Evolutionary conservation across 2,888 invertebrate species (phyloP), one percentile per base, ranked within the genome.

Genomic region (Lypha dubia): DNA sequence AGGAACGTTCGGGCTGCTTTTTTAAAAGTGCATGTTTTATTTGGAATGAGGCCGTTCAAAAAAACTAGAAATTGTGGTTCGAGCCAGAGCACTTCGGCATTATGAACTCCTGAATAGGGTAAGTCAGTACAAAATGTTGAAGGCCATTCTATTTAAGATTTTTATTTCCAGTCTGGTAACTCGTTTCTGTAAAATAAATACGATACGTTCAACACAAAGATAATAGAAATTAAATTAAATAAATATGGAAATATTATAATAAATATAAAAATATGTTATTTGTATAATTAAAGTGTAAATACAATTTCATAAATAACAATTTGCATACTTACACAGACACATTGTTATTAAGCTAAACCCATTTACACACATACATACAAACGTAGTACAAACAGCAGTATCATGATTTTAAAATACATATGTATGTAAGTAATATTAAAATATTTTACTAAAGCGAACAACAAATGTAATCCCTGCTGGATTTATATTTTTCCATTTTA

Each of bases 291-390:
- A 82, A 82, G 75, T n/a, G n/a, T 82, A 82, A 76, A 76, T 81
- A 63, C 81, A 82, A 70, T 71, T 76, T 82, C 75, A 82, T 82
- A 82, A 76, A 82, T 76, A 82, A 82, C 70, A 76, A 82, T 82
- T 82, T 76, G 41, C 71, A 65, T 41, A 41, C 41, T 41, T 17
- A n/a, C 41, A 28, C 7, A 32, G 0, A 24, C 51, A 75, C 8
- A 7, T 32, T 17, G 35, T 9, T 35, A 22, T 15, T 49, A 22
- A 32, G 32, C 28, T 13, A 65, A 32, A 17, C 58, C 24, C 17
- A 71, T 58, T 32, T 13, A 60, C 11, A 11, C n/a, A n/a, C n/a
- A n/a, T n/a, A n/a, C n/a, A n/a, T 20, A 2, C 35, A 56, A 32
- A 44, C 41, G n/a, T n/a, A n/a, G n/a, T 20, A 2, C 35, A 56